A percentile compares a stretch with the other conserved stretches of the same genome.
These are phyloP conservation scores for Heterocephalus glaber DNA, from an alignment of 2,113 vertebrate species.

Conservation along the genomic window DNA sequence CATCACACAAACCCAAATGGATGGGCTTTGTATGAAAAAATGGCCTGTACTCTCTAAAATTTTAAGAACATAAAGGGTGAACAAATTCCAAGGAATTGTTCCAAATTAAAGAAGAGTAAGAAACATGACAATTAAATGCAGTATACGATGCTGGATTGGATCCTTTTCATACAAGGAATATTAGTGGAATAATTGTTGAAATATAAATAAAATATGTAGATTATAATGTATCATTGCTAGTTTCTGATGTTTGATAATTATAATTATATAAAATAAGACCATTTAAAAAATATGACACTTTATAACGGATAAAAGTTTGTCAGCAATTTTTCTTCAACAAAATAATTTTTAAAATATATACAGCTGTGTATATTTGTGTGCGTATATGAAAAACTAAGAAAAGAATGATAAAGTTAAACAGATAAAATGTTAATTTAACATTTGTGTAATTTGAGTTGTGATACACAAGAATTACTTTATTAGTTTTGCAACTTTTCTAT, in stretches of 20 bases:
- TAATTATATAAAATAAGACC: constrained; percentile 5
- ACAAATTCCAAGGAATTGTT: background rate
- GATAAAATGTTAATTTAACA: background rate
- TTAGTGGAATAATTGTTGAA: background rate
- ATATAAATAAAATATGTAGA: background rate
- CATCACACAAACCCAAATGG: background rate
- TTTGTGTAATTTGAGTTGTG: background rate
- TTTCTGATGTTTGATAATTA: background rate
- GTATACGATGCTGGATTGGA: background rate
- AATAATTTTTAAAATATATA: background rate
- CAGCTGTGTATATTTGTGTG: background rate
- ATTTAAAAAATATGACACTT: background rate
- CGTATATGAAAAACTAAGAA: background rate
- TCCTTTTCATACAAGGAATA: background rate
- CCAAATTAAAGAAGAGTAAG: background rate
- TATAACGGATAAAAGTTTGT: background rate
- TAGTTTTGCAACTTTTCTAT: background rate
- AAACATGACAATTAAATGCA: background rate
- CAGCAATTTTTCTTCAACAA: background rate
- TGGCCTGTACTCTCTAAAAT: background rate
- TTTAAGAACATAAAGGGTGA: constrained; percentile 13
- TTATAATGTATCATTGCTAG: background rate
- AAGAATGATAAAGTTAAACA: background rate
- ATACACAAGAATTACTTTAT: background rate
- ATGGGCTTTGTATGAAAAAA: background rate